Evolutionary conservation across 2,113 vertebrate species (phyloP).

Genomic region (Rhinogobius similis): DNA sequence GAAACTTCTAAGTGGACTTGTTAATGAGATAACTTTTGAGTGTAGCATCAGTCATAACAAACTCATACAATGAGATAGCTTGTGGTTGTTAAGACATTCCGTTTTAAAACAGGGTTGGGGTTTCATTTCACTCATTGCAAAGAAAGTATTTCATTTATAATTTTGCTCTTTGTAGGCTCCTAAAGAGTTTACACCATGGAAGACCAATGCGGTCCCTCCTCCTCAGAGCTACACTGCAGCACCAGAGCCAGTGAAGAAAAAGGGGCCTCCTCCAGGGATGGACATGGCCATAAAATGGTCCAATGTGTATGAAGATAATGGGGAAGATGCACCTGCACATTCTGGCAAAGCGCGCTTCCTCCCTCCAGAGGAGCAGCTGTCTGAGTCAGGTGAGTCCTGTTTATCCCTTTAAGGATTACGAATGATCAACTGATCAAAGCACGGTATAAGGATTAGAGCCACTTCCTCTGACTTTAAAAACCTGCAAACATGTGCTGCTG

Average conservation of each 20-base stretch:
- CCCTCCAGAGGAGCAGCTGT: constrained; percentile 74
- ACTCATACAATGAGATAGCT: not conserved
- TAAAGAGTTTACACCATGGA: constrained; percentile 89
- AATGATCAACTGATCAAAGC: not conserved
- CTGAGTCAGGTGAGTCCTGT: constrained; percentile 78
- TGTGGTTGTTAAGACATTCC: not conserved
- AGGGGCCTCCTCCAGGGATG: constrained; percentile 84
- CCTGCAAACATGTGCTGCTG: not conserved
- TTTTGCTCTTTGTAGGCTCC: constrained; percentile 77
- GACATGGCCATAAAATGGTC: constrained; percentile 99
- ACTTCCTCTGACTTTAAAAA: not conserved
- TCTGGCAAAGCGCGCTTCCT: constrained; percentile 76
- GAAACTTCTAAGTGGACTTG: too few relatives aligned
- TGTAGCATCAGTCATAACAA: not conserved
- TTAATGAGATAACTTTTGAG: too few relatives aligned
- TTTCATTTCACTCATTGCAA: not conserved
- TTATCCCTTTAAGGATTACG: not conserved
- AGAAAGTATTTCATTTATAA: not conserved
- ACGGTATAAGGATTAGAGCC: not conserved
- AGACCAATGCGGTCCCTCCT: constrained; percentile 87
- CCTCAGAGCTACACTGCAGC: constrained; percentile 82
- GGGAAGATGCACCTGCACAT: constrained; percentile 86
- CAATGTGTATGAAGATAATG: constrained; percentile 96
- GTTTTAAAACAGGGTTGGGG: too few relatives aligned
- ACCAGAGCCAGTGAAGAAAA: constrained; percentile 82